Base-by-base conservation (phyloP, 1,140 invertebrate species). In the Laodelphax striatellus region DNA sequence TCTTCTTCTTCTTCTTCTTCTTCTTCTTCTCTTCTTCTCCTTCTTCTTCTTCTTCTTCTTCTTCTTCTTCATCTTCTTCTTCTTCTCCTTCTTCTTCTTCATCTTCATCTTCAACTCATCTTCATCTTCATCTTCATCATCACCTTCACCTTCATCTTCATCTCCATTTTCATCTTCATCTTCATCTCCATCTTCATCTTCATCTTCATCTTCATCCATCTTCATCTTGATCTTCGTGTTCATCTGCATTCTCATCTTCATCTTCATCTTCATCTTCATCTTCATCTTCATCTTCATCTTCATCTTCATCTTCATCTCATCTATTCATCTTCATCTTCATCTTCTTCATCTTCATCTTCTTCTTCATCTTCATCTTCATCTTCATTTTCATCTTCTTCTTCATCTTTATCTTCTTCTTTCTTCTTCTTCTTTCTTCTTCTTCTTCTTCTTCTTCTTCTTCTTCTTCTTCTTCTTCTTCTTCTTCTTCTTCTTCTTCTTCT, bases 401-500 rank as follows among this genome's bases (percentile, higher is more conserved):
- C 17, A 8, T 38, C 34, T 11, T 38, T 11, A 5, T 38, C 11
- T 38, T 38, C 34, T 38, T 38, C 11, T 38, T 24, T 52, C 46
- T 52, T 24, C 22, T 52, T 28, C 53, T 31, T 55, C 13, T 55
- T 24, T n/a, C 21, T 19, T 24, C 52, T 54, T 22, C 21, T 19
- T 22, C 52, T 19, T n/a, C 22, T 24, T n/a, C 22, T 24, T 24
- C 52, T 54, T 22, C 52, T 24, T 22, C 21, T 19, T 22, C 52
- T 19, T 24, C 22, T 24, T n/a, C 52, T 54, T 24, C 52, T 54
- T 22, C 21, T 24, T 22, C 21, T 19, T 24, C 52, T 54, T 54
- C 52, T 54, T 22, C 52, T 54, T 54, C 52, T 54, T 54, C 52
- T 22, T 54, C 52, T 22, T 54, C 52, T 54, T 54, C 24, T 54